phyloP scores from a whole-genome alignment of 2,888 invertebrate species.

The Alloscopus bannaensis region DNA sequence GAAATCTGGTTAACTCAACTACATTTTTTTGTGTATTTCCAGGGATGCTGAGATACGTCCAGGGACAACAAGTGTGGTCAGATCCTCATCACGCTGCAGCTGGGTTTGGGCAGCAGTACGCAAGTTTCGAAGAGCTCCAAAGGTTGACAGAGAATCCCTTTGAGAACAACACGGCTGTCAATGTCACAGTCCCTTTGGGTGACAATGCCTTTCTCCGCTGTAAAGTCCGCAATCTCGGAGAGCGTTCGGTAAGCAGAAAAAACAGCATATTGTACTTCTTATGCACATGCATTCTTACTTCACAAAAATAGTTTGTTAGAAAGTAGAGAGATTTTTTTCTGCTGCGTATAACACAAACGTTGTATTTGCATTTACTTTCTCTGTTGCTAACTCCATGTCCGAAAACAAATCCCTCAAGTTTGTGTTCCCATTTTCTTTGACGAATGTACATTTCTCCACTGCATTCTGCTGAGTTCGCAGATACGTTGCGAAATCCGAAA shows the following conservation, averaged over 20 bases:
- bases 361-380: neutral
- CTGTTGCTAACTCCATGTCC: neutral
- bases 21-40: conserved; percentile 31
- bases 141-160: conserved; percentile 76
- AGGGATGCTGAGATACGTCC: conserved; percentile 70
- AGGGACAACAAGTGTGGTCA: conserved; percentile 56
- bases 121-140: conserved; percentile 78
- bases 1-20: neutral
- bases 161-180: conserved; percentile 86
- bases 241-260: conserved; percentile 81
- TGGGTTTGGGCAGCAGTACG: conserved; percentile 75
- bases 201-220: conserved; percentile 88
- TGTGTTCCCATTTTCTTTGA: neutral
- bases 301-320: no score
- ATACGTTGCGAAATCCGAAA: no score
- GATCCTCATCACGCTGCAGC: conserved; percentile 62
- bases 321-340: neutral
- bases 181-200: conserved; percentile 86
- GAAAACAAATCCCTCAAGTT: conserved; percentile 19
- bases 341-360: neutral
- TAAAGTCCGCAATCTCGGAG: conserved; percentile 85
- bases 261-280: neutral
- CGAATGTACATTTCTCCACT: no score
- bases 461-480: no score
- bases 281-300: neutral